These are phyloP conservation scores for Aethina tumida DNA, from an alignment of 1,140 invertebrate genomes.

Conservation along the genomic window DNA sequence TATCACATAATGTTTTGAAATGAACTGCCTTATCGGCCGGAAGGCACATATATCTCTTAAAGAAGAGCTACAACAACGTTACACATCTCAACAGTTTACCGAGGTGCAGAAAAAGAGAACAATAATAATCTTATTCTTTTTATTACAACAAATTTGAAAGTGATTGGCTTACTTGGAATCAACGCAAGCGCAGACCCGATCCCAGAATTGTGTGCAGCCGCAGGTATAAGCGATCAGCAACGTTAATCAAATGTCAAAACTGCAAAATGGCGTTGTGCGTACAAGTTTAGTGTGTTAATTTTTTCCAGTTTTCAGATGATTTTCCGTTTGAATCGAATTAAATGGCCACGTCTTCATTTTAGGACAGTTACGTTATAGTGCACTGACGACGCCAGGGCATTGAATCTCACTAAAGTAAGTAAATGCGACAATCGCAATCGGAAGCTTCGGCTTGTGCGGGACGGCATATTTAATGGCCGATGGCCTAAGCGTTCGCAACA, in stretches of 20 bases:
- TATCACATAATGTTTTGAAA: no score
- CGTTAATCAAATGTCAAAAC: constrained; percentile 3
- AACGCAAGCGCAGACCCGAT: no score
- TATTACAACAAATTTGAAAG: no score
- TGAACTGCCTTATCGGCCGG: no score
- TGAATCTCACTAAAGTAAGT: constrained; percentile 5
- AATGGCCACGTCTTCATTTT: constrained; percentile 1
- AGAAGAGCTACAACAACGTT: no score
- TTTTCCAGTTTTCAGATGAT: constrained; percentile 6
- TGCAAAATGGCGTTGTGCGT: constrained; percentile 6
- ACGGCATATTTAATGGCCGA: constrained; percentile 7
- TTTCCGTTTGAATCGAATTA: constrained; percentile 3
- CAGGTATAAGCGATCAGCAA: not conserved
- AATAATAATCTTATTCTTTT: no score
- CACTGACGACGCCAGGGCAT: not conserved
- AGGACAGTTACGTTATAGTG: constrained; percentile 6
- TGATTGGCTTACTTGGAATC: no score
- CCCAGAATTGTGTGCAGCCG: no score
- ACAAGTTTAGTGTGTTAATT: not conserved
- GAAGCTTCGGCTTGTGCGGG: constrained; percentile 5
- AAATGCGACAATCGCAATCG: constrained; percentile 4
- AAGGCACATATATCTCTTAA: no score
- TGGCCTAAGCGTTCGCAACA: not conserved
- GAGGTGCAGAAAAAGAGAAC: no score
- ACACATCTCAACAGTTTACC: no score